Percentiles rank a stretch among this genome's conserved stretches.
phyloP scores from a whole-genome alignment of 2,113 vertebrate genomes.

The Clarias macrocephalus region DNA sequence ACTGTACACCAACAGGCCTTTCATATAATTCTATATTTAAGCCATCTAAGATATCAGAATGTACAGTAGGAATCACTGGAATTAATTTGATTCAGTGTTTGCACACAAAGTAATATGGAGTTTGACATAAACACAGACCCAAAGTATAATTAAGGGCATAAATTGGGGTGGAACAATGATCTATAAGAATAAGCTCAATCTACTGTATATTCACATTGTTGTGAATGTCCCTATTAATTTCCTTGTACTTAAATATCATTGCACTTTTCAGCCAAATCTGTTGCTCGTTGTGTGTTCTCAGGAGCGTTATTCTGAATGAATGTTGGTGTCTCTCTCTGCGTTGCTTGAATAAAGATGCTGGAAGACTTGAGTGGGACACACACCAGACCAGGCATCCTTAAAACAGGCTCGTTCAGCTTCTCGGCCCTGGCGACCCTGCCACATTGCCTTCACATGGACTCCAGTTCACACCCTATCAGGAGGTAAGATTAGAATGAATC shows the following conservation, averaged over 20 bases:
- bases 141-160: not conserved
- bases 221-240: not conserved
- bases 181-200: not conserved
- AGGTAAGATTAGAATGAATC: slow-evolving; percentile 62
- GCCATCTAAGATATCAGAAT: not conserved
- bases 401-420: slow-evolving; percentile 75
- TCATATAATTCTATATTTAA: not conserved
- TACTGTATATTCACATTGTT: not conserved
- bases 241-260: not conserved
- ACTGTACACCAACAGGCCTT: not conserved
- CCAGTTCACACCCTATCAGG: slow-evolving; percentile 73
- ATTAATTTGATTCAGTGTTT: not conserved
- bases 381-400: slow-evolving; percentile 64
- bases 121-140: not conserved
- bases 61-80: not conserved
- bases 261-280: not conserved
- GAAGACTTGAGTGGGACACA: slow-evolving; percentile 72
- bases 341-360: slow-evolving; percentile 69
- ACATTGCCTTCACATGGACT: slow-evolving; percentile 71
- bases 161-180: not conserved
- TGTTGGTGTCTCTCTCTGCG: slow-evolving; percentile 18
- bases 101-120: not conserved
- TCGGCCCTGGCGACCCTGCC: slow-evolving; percentile 72
- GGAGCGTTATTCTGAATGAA: slow-evolving; percentile 44
- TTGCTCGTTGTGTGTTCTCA: slow-evolving; percentile 18